phyloP scores from a whole-genome alignment of 92 coral and sea anemone species.

The Diadumene lineata region DNA sequence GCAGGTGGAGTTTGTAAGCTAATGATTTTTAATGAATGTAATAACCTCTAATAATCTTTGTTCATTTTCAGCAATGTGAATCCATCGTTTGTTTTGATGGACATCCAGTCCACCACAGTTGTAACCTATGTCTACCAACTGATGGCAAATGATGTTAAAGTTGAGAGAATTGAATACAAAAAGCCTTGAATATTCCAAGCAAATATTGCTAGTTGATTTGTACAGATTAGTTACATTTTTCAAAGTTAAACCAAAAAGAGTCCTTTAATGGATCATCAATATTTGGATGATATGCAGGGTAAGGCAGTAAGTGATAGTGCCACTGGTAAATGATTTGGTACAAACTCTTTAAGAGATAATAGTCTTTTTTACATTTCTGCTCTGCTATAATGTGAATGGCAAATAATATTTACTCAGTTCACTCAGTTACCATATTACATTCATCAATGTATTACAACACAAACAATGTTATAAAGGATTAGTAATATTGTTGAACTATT shows the following conservation, averaged over 20 bases:
- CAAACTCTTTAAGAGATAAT: too few species aligned
- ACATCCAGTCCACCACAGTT: slow-evolving; percentile 94
- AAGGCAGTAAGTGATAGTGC: too few species aligned
- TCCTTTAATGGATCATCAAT: neutral
- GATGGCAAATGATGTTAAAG: slow-evolving; percentile 91
- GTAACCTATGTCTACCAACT: slow-evolving; percentile 97
- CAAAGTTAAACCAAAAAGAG: neutral
- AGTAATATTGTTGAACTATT: too few species aligned
- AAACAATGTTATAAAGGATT: too few species aligned
- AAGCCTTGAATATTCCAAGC: slow-evolving; percentile 44
- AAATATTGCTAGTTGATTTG: neutral
- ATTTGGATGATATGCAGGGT: neutral
- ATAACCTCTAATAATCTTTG: neutral
- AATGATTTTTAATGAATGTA: neutral
- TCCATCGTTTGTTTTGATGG: slow-evolving; percentile 98
- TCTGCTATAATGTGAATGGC: too few species aligned
- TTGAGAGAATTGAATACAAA: slow-evolving; percentile 99
- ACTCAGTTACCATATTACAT: too few species aligned
- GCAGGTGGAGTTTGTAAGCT: too few species aligned
- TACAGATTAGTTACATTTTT: neutral
- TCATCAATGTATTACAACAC: too few species aligned
- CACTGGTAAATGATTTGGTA: too few species aligned
- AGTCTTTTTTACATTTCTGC: too few species aligned
- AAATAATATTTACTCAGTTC: too few species aligned
- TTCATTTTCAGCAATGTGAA: slow-evolving; percentile 55